Base-by-base conservation (phyloP, 2,797 vertebrate species). In the Limnodromus scolopaceus region DNA sequence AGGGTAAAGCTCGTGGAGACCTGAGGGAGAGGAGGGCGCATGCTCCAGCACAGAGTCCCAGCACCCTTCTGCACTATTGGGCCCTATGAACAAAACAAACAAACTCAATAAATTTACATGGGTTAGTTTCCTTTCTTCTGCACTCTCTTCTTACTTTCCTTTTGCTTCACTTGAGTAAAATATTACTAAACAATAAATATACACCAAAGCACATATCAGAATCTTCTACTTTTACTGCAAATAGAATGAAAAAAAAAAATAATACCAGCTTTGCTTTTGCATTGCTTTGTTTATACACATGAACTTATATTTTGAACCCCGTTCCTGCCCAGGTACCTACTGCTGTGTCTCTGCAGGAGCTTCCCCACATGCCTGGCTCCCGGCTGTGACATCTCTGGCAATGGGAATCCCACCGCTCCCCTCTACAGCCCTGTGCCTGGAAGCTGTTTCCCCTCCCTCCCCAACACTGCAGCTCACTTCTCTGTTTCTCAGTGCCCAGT, bases 271-370 rank as follows among this genome's bases (percentile, higher is more conserved):
- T 80, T 84, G 58, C 23, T 24, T 89, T 71, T 45, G 10, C 20
- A 10, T 30, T 51, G 20, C 41, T 76, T 53, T 83, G 19, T 43
- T 77, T 24, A 15, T 17, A 38, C 6, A 13, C 16, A 15, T 4
- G 6, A 80, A 22, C 13, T 39, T 15, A 0, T 4, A 11, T 25
- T 41, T 9, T 14, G 17, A 58, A 58, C 12, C 48, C 20, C 0
- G 0, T 24, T 71, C 75, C 25, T 4, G 8, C 30, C 27, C 48
- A 51, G 6, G n/a, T 51, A 43, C 16, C 10, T 8, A 27, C 17
- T 8, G 16, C 16, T 2, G 4, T 18, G 24, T 38, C 46, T 43
- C 51, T 0, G 0, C 9, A 27, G 72, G 48, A 23, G 13, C 8
- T 9, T 36, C 36, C 11, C 8, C 39, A 41, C 0, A 1, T 24